Conservation (phyloP, 2,797 vertebrate species). For the Pogoniulus pusillus region DNA sequence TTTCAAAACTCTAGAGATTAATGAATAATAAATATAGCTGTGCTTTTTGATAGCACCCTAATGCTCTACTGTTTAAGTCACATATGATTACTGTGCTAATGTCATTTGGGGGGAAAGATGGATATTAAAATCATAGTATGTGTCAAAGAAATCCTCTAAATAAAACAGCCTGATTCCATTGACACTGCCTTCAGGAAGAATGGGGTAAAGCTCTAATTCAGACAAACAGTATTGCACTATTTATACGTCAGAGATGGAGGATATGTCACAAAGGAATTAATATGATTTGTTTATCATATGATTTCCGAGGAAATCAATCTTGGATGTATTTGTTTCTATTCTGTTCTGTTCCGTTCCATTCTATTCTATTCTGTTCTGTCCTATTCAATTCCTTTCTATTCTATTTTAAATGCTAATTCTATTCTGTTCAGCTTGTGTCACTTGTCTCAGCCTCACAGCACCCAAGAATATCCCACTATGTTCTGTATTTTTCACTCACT, state of each 20-base stretch:
- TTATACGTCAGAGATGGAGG: not conserved
- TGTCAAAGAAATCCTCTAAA: not conserved
- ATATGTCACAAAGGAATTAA: not conserved
- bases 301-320: not conserved
- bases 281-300: not conserved
- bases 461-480: not conserved
- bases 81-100: not conserved
- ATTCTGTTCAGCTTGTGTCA: not conserved
- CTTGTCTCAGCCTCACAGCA: not conserved
- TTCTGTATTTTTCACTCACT: not conserved
- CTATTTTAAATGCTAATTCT: not conserved
- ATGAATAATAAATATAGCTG: slow-evolving; percentile 38
- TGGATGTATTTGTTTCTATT: not conserved
- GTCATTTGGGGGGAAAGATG: not conserved
- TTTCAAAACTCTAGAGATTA: slow-evolving; percentile 24
- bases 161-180: not conserved
- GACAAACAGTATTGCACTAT: not conserved
- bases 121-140: not conserved
- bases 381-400: too few species aligned
- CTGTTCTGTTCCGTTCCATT: not conserved
- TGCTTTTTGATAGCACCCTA: not conserved
- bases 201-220: not conserved
- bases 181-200: not conserved
- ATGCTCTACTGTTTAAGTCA: not conserved
- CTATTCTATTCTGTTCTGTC: not conserved